These are phyloP conservation scores for Fukomys damarensis DNA, from an alignment of 2,113 vertebrate genomes.

Conservation along the genomic window DNA sequence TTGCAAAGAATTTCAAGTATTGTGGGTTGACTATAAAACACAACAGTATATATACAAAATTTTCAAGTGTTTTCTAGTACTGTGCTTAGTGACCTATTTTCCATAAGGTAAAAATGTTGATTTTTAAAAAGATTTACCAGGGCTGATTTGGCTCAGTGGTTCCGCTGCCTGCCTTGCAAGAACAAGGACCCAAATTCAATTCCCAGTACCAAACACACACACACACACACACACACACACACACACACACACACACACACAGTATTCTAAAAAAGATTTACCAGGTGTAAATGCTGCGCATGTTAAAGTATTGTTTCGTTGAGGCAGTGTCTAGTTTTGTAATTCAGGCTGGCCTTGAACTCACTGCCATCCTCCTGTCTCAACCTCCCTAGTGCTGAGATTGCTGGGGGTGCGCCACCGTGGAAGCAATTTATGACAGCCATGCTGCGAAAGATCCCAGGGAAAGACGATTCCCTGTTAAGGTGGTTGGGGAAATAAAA, in stretches of 20 bases:
- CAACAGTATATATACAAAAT: not conserved
- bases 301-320: not conserved
- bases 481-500: not conserved
- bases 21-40: not conserved
- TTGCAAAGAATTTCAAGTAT: not conserved
- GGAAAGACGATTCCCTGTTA: not conserved
- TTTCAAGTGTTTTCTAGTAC: not conserved
- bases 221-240: no score
- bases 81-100: not conserved
- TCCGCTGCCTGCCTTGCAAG: no score
- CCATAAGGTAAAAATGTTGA: not conserved
- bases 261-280: no score
- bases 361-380: not conserved
- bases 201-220: no score
- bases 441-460: not conserved
- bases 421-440: not conserved
- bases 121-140: not conserved
- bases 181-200: no score
- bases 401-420: no score
- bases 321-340: not conserved
- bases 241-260: no score
- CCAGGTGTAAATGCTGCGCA: not conserved
- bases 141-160: no score
- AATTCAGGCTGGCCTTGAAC: not conserved
- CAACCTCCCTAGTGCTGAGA: not conserved